These are phyloP conservation scores for Vultur gryphus DNA, from an alignment of 2,797 vertebrate species.

Conservation along the genomic window DNA sequence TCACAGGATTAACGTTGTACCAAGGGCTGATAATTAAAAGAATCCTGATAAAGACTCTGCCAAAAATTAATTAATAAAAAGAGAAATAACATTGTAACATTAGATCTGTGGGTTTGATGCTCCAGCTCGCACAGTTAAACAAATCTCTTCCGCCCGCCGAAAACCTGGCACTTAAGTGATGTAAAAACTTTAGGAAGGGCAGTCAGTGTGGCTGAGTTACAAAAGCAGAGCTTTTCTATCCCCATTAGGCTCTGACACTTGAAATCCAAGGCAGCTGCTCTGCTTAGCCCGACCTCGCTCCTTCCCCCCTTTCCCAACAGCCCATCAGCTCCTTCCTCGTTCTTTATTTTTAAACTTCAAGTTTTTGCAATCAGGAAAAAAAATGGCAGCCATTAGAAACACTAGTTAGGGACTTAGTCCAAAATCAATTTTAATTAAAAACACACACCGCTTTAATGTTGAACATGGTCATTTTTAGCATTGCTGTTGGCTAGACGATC, in stretches of 20 bases:
- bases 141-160: neutral
- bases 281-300: neutral
- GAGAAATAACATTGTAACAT: neutral
- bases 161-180: neutral
- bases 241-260: neutral
- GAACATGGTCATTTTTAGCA: constrained; percentile 33
- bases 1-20: neutral
- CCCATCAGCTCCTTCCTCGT: neutral
- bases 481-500: neutral
- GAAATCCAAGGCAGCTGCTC: neutral
- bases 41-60: neutral
- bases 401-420: constrained; percentile 56
- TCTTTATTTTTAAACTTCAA: constrained; percentile 12
- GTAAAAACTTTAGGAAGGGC: neutral
- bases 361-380: constrained; percentile 37
- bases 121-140: neutral
- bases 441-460: constrained; percentile 26
- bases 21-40: constrained; percentile 24
- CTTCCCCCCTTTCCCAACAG: neutral
- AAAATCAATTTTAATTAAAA: constrained; percentile 78
- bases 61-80: constrained; percentile 12
- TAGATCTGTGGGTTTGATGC: neutral
- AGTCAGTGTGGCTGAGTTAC: neutral
- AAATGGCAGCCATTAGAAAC: constrained; percentile 50
- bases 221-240: neutral